A percentile compares a stretch with the other conserved stretches of the same genome.
Conservation (phyloP, 2,113 vertebrate species). For the Paracyprichromis sp. region DNA sequence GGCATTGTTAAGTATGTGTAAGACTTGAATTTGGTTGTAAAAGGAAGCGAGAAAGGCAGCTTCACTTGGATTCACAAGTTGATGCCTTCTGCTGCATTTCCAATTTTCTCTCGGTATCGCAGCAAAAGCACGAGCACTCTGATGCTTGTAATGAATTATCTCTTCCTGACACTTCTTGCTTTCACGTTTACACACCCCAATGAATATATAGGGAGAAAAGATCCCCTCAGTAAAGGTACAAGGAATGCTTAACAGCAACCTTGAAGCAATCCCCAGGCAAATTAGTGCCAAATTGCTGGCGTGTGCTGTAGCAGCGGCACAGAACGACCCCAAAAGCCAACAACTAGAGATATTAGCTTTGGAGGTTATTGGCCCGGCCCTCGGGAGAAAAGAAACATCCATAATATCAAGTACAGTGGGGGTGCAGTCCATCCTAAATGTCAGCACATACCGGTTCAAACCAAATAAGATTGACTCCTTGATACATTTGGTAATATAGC, state of each 20-base stretch:
- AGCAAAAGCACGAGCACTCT: conserved; percentile 1
- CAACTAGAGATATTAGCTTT: conserved; percentile 39
- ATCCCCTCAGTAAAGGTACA: neutral
- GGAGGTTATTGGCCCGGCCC: conserved; percentile 38
- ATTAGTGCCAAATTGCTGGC: conserved; percentile 43
- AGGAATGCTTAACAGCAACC: conserved; percentile 33
- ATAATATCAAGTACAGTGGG: conserved; percentile 23
- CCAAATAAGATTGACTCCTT: conserved; percentile 18
- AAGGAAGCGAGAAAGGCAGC: neutral
- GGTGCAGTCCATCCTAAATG: neutral
- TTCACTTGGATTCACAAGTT: neutral
- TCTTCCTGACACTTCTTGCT: conserved; percentile 7
- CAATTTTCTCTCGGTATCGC: conserved; percentile 3
- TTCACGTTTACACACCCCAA: neutral
- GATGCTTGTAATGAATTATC: conserved; percentile 5
- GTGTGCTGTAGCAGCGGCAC: conserved; percentile 13
- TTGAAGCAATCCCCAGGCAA: conserved; percentile 43
- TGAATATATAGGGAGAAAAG: neutral
- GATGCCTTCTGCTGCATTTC: neutral
- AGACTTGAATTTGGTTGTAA: neutral
- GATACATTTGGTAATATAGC: neutral
- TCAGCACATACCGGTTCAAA: conserved; percentile 35
- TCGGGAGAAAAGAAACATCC: conserved; percentile 9
- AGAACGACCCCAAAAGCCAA: conserved; percentile 25
- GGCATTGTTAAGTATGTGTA: neutral